phyloP scores from a whole-genome alignment of 92 coral and sea anemone species.

The Plumapathes pennacea region DNA sequence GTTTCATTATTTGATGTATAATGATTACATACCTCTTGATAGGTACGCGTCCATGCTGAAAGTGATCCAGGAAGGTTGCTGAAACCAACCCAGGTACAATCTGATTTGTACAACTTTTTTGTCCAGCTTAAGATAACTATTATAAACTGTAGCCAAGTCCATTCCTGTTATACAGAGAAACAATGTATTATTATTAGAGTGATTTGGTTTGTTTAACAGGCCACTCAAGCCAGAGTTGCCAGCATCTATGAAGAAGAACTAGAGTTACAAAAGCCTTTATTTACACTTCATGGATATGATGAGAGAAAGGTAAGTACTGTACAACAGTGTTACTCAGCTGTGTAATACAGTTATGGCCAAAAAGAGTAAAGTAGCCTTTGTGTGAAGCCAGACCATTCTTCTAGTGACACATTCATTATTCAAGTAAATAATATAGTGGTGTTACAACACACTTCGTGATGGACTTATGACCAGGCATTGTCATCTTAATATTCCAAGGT shows the following conservation, averaged over 20 bases:
- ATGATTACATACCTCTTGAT: background rate
- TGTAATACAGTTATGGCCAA: too few species aligned
- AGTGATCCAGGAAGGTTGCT: constrained; percentile 77
- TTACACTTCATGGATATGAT: constrained; percentile 78
- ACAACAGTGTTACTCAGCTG: too few species aligned
- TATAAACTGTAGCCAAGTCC: background rate
- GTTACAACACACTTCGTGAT: background rate
- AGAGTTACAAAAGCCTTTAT: constrained; percentile 89
- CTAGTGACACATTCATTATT: too few species aligned
- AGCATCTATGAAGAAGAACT: constrained; percentile 81
- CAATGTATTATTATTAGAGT: background rate
- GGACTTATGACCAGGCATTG: background rate
- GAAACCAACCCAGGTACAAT: constrained; percentile 76
- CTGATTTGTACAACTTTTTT: background rate
- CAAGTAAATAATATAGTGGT: background rate
- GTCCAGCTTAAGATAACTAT: background rate
- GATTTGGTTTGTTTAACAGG: constrained; percentile 28
- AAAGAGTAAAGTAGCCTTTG: too few species aligned
- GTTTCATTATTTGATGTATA: too few species aligned
- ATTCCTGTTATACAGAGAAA: background rate
- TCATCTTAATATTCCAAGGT: constrained; percentile 27
- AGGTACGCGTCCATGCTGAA: constrained; percentile 87
- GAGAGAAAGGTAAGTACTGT: constrained; percentile 63
- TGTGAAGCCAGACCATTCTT: too few species aligned
- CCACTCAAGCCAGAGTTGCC: constrained; percentile 83